Evolutionary conservation across 2,113 vertebrate genomes (phyloP).

Genomic region (Aspidoscelis tigris): DNA sequence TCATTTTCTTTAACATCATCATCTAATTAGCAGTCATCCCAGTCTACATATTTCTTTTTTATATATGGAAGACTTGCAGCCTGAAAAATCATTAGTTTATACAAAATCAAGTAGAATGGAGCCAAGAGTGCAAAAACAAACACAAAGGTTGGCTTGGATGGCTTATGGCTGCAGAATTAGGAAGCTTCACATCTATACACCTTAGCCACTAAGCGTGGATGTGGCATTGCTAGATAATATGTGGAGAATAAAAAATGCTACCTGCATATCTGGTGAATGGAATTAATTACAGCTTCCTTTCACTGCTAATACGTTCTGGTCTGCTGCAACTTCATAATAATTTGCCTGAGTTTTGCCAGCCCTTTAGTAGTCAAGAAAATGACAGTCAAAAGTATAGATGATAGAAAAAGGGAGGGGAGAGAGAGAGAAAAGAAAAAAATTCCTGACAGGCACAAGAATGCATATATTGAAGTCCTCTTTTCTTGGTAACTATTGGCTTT

Average conservation of each 20-base stretch:
- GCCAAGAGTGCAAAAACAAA: background rate
- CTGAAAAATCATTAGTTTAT: background rate
- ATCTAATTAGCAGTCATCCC: background rate
- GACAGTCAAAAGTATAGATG: background rate
- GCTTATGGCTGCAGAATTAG: slow-evolving; percentile 29
- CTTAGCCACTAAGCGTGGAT: slow-evolving; percentile 42
- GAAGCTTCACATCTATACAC: slow-evolving; percentile 13
- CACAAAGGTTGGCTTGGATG: background rate
- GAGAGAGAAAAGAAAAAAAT: too few relatives aligned
- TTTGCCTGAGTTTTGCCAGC: slow-evolving; percentile 42
- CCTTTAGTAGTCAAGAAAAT: slow-evolving; percentile 32
- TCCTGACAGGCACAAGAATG: too few relatives aligned
- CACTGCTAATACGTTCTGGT: slow-evolving; percentile 54
- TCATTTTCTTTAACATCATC: background rate
- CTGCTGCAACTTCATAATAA: slow-evolving; percentile 53
- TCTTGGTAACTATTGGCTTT: too few relatives aligned
- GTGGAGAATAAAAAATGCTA: slow-evolving; percentile 58
- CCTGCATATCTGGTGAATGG: slow-evolving; percentile 43
- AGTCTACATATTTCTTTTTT: background rate
- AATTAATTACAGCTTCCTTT: slow-evolving; percentile 57
- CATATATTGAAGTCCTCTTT: too few relatives aligned
- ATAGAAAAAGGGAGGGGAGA: too few relatives aligned
- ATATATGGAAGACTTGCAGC: background rate
- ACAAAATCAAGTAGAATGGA: background rate
- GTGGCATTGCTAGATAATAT: slow-evolving; percentile 27